A percentile compares a stretch with the other conserved stretches of the same genome.
Evolutionary conservation across 2,113 vertebrate genomes (phyloP).

Genomic region (Phylloscopus whistleri): DNA sequence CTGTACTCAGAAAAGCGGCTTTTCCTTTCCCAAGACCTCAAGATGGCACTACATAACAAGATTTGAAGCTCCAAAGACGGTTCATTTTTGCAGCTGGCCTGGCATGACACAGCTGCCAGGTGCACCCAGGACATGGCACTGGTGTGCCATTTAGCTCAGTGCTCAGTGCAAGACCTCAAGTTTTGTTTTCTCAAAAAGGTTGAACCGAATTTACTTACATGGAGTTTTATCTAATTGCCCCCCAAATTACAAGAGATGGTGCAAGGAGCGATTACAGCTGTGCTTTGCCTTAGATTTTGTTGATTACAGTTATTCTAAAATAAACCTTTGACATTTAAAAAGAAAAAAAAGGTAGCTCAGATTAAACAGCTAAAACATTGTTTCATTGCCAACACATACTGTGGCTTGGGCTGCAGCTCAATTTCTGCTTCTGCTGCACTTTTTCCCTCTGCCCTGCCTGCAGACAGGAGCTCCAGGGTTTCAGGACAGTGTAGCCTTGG

Average conservation of each 20-base stretch:
- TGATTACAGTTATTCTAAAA: background rate
- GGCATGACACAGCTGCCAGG: background rate
- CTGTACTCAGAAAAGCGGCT: background rate
- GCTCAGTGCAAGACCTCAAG: too few relatives aligned
- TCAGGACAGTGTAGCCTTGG: accelerated
- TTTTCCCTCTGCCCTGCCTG: background rate
- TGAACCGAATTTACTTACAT: background rate
- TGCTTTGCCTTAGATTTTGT: background rate
- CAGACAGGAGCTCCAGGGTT: background rate
- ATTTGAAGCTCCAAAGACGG: background rate
- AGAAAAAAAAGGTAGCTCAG: background rate
- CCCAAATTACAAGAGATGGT: background rate
- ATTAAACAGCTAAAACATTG: background rate
- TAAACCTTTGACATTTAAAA: background rate
- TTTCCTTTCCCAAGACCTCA: background rate
- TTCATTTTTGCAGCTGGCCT: background rate
- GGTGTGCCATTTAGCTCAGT: background rate
- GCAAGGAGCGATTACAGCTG: background rate
- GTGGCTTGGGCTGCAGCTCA: background rate
- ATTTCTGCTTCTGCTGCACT: background rate
- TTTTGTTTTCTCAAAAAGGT: background rate
- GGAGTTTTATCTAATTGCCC: background rate
- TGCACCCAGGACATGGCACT: accelerated
- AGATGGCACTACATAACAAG: slow-evolving; percentile 58
- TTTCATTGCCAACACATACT: background rate